A percentile compares a stretch with the other conserved stretches of the same genome.
phyloP scores from a whole-genome alignment of 2,797 vertebrate genomes.

The Fringilla coelebs region DNA sequence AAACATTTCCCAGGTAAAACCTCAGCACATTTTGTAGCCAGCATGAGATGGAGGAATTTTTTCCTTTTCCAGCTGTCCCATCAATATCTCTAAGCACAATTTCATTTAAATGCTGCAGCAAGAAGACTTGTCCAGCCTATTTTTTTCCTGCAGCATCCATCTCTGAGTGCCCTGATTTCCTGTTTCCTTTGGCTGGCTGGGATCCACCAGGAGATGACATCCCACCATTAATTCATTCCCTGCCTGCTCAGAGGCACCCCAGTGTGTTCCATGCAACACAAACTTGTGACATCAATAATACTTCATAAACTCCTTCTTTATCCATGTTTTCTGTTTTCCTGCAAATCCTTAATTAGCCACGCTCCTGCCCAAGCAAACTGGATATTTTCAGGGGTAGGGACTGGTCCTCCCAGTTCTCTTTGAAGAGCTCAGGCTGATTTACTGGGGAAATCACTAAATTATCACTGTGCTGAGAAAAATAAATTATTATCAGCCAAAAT shows the following conservation, averaged over 20 bases:
- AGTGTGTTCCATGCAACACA: fast-evolving
- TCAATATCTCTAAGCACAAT: not conserved
- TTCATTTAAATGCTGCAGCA: not conserved
- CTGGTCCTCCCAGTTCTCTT: not conserved
- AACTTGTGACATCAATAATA: not conserved
- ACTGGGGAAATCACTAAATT: not conserved
- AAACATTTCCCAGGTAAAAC: not conserved
- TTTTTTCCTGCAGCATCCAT: not conserved
- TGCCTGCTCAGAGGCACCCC: not conserved
- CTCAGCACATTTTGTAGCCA: not conserved
- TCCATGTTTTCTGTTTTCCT: not conserved
- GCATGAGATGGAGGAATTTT: not conserved
- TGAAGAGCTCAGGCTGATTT: not conserved
- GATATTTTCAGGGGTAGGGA: not conserved
- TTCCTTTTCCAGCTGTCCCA: not conserved
- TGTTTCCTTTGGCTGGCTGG: constrained; percentile 5
- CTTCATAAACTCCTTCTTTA: not conserved
- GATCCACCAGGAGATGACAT: constrained; percentile 30
- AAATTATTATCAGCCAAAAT: not conserved
- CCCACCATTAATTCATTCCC: not conserved
- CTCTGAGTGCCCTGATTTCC: not conserved
- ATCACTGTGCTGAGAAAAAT: not conserved
- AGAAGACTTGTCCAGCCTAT: not conserved
- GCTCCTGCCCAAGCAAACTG: not conserved
- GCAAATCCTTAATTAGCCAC: not conserved